Evolutionary conservation across 2,888 invertebrate genomes (phyloP).

Genomic region (Leptinotarsa rubiginosa): DNA sequence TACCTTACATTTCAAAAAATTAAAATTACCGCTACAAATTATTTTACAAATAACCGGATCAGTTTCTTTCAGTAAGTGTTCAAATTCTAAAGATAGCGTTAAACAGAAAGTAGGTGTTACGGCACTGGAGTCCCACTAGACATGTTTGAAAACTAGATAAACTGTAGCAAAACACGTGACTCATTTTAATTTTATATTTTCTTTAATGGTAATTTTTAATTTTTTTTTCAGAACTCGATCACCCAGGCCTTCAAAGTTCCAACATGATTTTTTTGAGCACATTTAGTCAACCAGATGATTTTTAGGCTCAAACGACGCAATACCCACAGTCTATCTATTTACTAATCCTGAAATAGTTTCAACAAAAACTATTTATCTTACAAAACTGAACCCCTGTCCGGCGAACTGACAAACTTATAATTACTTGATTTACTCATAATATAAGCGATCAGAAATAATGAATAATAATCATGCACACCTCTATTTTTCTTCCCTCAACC

Average conservation of each 20-base stretch:
- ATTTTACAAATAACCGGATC: not conserved
- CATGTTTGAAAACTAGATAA: not conserved
- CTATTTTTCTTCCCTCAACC: slow-evolving; percentile 99
- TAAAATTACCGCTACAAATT: slow-evolving; percentile 1
- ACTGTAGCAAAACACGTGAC: not conserved
- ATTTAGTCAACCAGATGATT: not conserved
- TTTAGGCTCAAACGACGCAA: not conserved
- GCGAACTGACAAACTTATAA: not conserved
- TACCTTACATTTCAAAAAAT: not conserved
- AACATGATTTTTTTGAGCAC: too few species aligned
- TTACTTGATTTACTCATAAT: slow-evolving; percentile 39
- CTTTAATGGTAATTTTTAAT: not conserved
- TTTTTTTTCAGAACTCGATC: too few species aligned
- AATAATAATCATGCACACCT: slow-evolving; percentile 90
- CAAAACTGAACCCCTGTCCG: slow-evolving; percentile 16
- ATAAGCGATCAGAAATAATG: slow-evolving; percentile 42
- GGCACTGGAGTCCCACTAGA: not conserved
- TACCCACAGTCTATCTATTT: not conserved
- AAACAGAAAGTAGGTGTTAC: not conserved
- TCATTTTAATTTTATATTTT: not conserved
- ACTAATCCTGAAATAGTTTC: not conserved
- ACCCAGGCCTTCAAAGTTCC: too few species aligned
- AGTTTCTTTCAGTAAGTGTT: not conserved
- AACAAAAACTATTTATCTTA: not conserved
- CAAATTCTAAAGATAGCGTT: not conserved